phyloP scores from a whole-genome alignment of 2,113 vertebrate species.

The Phalacrocorax brasilianus region DNA sequence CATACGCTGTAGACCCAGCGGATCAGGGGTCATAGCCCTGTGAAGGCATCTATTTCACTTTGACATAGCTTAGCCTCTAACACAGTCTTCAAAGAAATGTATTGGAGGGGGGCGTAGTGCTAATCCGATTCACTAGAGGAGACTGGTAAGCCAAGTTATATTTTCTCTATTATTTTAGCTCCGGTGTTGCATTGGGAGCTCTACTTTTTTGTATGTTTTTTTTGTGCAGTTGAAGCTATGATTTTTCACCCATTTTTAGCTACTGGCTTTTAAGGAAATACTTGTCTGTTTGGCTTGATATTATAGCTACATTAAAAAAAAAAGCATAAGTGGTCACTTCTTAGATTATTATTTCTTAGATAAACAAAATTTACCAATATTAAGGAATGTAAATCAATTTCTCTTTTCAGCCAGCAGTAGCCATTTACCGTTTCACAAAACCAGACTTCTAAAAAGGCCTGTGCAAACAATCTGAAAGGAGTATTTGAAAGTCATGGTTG shows the following conservation, averaged over 20 bases:
- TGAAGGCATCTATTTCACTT: background rate
- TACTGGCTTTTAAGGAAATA: background rate
- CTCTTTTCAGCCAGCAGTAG: background rate
- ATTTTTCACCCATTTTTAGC: background rate
- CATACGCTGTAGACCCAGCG: rapidly evolving
- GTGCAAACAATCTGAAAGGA: background rate
- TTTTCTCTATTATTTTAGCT: background rate
- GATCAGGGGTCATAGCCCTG: background rate
- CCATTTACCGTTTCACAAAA: background rate
- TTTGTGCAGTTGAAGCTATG: background rate
- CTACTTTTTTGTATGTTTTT: background rate
- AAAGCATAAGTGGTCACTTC: background rate
- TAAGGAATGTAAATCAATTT: background rate
- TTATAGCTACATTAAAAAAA: background rate
- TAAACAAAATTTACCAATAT: background rate
- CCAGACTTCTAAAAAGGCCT: background rate
- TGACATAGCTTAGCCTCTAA: background rate
- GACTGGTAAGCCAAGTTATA: background rate
- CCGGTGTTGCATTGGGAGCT: background rate
- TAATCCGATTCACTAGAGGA: background rate
- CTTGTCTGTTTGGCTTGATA: background rate
- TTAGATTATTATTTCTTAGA: background rate
- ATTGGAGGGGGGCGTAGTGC: background rate
- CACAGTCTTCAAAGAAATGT: background rate
- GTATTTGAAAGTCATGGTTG: background rate